Evolutionary conservation across 2,113 vertebrate species (phyloP).

Genomic region (Pygoscelis antarcticus): DNA sequence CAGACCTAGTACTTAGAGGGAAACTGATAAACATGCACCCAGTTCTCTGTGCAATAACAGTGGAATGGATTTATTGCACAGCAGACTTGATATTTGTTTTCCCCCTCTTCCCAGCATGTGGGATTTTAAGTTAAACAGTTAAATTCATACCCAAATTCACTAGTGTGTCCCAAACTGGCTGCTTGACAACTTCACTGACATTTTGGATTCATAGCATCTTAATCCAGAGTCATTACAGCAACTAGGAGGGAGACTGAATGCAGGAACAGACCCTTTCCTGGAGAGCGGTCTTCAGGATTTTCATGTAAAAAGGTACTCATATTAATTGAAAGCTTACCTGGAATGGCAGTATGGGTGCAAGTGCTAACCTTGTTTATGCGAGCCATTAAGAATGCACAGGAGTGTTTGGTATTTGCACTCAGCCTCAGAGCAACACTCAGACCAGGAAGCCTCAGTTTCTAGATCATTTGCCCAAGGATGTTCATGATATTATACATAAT

Average conservation of each 20-base stretch:
- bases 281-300: not conserved
- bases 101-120: not conserved
- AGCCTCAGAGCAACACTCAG: not conserved
- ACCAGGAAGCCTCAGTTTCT: not conserved
- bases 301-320: not conserved
- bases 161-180: constrained; percentile 42
- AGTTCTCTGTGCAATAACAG: not conserved
- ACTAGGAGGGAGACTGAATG: not conserved
- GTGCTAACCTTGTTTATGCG: not conserved
- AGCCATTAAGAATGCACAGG: not conserved
- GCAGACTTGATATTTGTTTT: constrained; percentile 44
- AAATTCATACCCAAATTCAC: constrained; percentile 43
- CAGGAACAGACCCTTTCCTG: not conserved
- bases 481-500: not conserved
- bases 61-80: constrained; percentile 24
- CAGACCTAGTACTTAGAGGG: not conserved
- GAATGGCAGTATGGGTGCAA: not conserved
- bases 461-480: not conserved
- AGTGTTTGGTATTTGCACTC: not conserved
- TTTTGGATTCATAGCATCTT: constrained; percentile 53
- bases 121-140: constrained; percentile 40
- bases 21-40: constrained; percentile 23
- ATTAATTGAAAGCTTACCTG: not conserved
- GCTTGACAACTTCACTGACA: constrained; percentile 38
- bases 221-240: constrained; percentile 50